phyloP scores from a whole-genome alignment of 2,888 invertebrate species.

The Dryococelus australis region DNA sequence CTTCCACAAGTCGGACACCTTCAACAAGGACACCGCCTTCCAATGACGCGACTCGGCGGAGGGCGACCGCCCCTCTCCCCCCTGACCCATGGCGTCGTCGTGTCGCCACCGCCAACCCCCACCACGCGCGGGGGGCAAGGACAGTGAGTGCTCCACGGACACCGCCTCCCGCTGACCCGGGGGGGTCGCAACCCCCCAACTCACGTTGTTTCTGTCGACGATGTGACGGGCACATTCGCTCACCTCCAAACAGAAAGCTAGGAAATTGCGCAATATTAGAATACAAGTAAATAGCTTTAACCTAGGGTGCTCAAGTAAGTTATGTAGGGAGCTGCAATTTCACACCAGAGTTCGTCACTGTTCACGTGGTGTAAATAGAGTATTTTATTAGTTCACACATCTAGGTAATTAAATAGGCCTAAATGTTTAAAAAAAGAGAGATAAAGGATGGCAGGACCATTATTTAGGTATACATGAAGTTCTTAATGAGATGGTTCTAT shows the following conservation, averaged over 20 bases:
- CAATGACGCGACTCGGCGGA: constrained; percentile 65
- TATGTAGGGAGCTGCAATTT: constrained; percentile 47
- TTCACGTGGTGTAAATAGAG: constrained; percentile 43
- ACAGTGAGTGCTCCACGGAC: background rate
- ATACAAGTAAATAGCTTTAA: constrained; percentile 47
- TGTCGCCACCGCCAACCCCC: too few relatives aligned
- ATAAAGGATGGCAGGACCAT: constrained; percentile 46
- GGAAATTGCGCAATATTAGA: constrained; percentile 49
- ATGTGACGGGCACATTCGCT: constrained; percentile 38
- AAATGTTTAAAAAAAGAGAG: constrained; percentile 44
- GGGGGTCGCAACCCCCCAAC: background rate
- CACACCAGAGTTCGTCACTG: constrained; percentile 45
- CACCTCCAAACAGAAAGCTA: constrained; percentile 38
- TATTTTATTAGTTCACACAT: constrained; percentile 48
- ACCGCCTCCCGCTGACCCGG: background rate
- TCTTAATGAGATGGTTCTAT: constrained; percentile 45
- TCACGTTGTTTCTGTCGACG: constrained; percentile 35
- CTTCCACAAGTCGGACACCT: constrained; percentile 83
- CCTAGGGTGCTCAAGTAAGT: constrained; percentile 49
- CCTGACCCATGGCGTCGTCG: background rate
- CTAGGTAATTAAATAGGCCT: constrained; percentile 46
- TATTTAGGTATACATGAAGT: constrained; percentile 42
- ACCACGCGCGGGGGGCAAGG: too few relatives aligned
- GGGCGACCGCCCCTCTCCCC: too few relatives aligned
- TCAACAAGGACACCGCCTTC: constrained; percentile 68